phyloP scores from a whole-genome alignment of 2,113 vertebrate genomes.

The Otis tarda region DNA sequence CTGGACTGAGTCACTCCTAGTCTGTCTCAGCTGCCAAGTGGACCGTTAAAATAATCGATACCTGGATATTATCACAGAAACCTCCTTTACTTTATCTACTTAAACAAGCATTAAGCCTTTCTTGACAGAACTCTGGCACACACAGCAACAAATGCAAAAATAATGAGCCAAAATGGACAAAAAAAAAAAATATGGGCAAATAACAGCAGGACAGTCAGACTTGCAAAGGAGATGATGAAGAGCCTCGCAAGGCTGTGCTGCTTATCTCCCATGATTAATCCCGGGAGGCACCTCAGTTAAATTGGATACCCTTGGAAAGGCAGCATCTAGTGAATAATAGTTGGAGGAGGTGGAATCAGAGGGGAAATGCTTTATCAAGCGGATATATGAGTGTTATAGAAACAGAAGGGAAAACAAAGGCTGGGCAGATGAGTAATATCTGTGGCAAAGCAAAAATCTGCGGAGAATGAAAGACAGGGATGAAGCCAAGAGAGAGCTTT shows the following conservation, averaged over 20 bases:
- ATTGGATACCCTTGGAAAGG: background rate
- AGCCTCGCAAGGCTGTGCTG: background rate
- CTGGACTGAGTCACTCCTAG: background rate
- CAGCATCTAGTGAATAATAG: background rate
- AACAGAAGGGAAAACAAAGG: slow-evolving; percentile 45
- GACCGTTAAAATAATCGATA: rapidly evolving
- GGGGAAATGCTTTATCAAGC: background rate
- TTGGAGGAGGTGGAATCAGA: background rate
- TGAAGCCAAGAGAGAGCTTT: background rate
- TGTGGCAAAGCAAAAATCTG: background rate
- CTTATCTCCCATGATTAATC: background rate
- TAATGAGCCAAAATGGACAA: background rate
- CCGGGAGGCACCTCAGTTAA: background rate
- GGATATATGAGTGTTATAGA: background rate
- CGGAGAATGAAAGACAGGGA: background rate
- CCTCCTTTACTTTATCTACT: background rate
- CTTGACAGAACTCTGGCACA: background rate
- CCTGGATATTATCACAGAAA: background rate
- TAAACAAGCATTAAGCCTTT: background rate
- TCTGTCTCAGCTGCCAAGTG: background rate
- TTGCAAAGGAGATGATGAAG: background rate
- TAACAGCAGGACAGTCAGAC: background rate
- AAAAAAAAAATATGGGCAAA: background rate
- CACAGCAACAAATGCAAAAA: background rate
- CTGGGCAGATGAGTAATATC: slow-evolving; percentile 29